phyloP scores from a whole-genome alignment of 2,888 invertebrate genomes.

The Deilephila porcellus region DNA sequence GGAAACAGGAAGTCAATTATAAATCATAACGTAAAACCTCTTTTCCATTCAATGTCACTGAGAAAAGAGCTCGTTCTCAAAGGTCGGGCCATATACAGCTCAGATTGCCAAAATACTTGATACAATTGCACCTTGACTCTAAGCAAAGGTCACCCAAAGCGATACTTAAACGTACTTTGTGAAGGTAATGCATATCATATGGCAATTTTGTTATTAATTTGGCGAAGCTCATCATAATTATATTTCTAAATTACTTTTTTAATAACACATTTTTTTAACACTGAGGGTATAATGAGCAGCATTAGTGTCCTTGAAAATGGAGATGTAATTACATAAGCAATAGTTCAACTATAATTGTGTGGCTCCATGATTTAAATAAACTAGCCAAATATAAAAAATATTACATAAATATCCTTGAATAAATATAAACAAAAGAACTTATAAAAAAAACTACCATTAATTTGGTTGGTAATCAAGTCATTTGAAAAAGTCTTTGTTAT shows the following conservation, averaged over 20 bases:
- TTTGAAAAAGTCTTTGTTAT: too few relatives aligned
- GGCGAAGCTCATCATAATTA: background rate
- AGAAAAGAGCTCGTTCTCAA: slow-evolving; percentile 52
- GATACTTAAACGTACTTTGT: slow-evolving; percentile 21
- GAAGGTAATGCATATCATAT: slow-evolving; percentile 11
- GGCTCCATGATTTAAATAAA: too few relatives aligned
- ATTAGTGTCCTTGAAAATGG: too few relatives aligned
- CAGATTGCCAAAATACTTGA: slow-evolving; percentile 61
- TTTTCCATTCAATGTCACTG: slow-evolving; percentile 43
- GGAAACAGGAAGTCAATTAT: slow-evolving; percentile 42
- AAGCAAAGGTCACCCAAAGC: slow-evolving; percentile 48
- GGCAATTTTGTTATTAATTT: slow-evolving; percentile 10
- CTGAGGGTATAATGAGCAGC: too few relatives aligned
- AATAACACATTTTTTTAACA: background rate
- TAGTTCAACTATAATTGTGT: too few relatives aligned
- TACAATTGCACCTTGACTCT: slow-evolving; percentile 52
- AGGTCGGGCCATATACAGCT: slow-evolving; percentile 67
- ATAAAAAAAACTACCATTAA: too few relatives aligned
- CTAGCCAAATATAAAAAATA: too few relatives aligned
- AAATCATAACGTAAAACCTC: slow-evolving; percentile 28
- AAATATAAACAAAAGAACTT: too few relatives aligned
- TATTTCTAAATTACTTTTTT: background rate
- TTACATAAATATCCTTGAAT: too few relatives aligned
- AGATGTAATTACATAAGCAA: too few relatives aligned
- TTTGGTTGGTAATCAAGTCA: too few relatives aligned